Conservation (phyloP, 2,888 invertebrate species). For the Diaphora mendica region DNA sequence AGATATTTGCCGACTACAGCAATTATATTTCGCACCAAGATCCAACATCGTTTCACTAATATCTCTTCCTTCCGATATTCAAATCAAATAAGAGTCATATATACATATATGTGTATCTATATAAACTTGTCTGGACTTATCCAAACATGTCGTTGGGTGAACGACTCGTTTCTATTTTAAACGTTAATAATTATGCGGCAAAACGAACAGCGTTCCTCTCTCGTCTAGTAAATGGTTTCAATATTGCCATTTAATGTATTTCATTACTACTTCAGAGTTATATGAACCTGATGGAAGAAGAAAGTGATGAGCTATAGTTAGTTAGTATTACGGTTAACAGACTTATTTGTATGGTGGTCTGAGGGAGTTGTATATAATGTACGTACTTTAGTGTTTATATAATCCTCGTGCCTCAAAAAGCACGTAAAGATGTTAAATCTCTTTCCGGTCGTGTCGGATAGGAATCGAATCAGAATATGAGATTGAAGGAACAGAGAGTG, state of each 20-base stretch:
- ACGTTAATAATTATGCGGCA: conserved; percentile 62
- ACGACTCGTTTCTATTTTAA: conserved; percentile 70
- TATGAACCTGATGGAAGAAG: background rate
- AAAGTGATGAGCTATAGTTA: background rate
- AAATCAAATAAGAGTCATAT: conserved; percentile 42
- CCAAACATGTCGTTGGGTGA: conserved; percentile 71
- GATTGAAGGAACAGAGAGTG: too few species aligned
- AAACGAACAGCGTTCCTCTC: conserved; percentile 53
- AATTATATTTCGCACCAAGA: background rate
- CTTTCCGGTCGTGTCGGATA: too few species aligned
- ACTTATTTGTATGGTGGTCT: too few species aligned
- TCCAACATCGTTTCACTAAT: background rate
- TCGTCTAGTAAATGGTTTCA: conserved; percentile 40
- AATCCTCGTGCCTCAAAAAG: too few species aligned
- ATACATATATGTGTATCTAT: conserved; percentile 34
- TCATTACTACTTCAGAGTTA: background rate
- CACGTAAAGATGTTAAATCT: too few species aligned
- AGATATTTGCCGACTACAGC: background rate
- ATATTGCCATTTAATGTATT: conserved; percentile 25
- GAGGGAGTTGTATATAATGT: too few species aligned
- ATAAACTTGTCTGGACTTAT: conserved; percentile 49
- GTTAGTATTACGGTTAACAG: too few species aligned
- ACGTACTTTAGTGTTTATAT: too few species aligned
- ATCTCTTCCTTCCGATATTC: conserved; percentile 17
- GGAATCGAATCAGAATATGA: too few species aligned